Conservation (phyloP, 2,888 invertebrate species). For the Amiota mariae region DNA sequence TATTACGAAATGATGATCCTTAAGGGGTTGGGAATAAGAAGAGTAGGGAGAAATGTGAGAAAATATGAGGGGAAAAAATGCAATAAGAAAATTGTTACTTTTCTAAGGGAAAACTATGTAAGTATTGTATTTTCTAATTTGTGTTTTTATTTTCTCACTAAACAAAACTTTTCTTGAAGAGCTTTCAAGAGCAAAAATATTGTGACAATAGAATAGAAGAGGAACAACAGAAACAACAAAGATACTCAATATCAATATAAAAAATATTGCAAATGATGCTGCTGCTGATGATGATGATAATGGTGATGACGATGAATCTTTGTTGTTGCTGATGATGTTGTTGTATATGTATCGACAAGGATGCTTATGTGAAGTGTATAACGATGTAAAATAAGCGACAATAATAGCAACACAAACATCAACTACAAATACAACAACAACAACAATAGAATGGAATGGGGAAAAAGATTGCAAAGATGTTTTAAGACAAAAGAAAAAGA, state of each 20-base stretch:
- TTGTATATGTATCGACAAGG: slow-evolving; percentile 46
- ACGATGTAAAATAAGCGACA: slow-evolving; percentile 46
- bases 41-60: neutral
- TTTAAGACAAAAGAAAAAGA: too few relatives aligned
- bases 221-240: slow-evolving; percentile 41
- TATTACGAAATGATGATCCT: too few relatives aligned
- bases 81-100: neutral
- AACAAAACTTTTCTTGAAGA: slow-evolving; percentile 37
- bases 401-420: neutral
- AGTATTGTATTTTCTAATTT: too few relatives aligned
- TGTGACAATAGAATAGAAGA: slow-evolving; percentile 55
- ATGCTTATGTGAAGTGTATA: slow-evolving; percentile 62
- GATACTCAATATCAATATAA: slow-evolving; percentile 39
- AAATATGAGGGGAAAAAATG: neutral
- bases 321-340: neutral
- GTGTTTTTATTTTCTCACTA: too few relatives aligned
- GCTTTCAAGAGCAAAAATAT: slow-evolving; percentile 65
- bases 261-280: neutral
- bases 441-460: neutral
- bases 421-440: neutral
- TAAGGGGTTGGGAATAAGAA: too few relatives aligned
- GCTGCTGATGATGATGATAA: neutral
- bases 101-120: too few relatives aligned
- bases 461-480: too few relatives aligned
- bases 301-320: neutral